These are phyloP conservation scores for Anagrus nilaparvatae DNA, from an alignment of 1,140 invertebrate genomes.

Conservation along the genomic window DNA sequence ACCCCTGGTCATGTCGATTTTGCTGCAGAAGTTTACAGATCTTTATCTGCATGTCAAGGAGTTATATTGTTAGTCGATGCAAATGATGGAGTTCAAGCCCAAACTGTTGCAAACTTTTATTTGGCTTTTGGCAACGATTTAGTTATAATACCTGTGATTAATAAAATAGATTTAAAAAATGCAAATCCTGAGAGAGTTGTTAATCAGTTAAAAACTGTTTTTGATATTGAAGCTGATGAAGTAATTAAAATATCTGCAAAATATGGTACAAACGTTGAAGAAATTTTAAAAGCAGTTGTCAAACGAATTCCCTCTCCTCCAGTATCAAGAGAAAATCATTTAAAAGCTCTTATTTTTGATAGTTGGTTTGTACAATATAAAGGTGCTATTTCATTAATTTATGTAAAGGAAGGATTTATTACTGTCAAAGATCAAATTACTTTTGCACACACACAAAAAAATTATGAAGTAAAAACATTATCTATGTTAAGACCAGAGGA, in stretches of 20 bases:
- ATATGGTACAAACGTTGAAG: conserved; percentile 65
- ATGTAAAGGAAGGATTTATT: conserved; percentile 64
- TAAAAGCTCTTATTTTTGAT: conserved; percentile 84
- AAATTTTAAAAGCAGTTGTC: conserved; percentile 69
- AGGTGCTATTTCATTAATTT: conserved; percentile 74
- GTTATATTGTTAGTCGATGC: conserved; percentile 93
- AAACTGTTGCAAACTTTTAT: conserved; percentile 95
- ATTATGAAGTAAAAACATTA: conserved; percentile 70
- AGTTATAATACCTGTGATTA: conserved; percentile 83
- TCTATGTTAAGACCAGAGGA: conserved; percentile 74
- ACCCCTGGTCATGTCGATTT: conserved; percentile 99
- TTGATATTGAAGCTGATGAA: conserved; percentile 66
- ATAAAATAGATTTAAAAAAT: conserved; percentile 93
- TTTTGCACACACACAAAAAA: conserved; percentile 54
- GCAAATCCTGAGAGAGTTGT: conserved; percentile 75
- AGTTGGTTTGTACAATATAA: conserved; percentile 86
- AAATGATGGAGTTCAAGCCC: conserved; percentile 94
- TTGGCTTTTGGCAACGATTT: conserved; percentile 77
- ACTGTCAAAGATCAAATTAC: conserved; percentile 56
- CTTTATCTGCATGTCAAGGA: conserved; percentile 86
- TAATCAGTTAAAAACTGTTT: conserved; percentile 71
- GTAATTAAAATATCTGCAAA: conserved; percentile 81
- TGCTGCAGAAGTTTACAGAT: conserved; percentile 88
- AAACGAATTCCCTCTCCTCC: conserved; percentile 67
- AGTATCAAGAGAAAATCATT: conserved; percentile 47